These are phyloP conservation scores for Lagocephalus sceleratus DNA, from an alignment of 2,797 vertebrate genomes.

Conservation along the genomic window DNA sequence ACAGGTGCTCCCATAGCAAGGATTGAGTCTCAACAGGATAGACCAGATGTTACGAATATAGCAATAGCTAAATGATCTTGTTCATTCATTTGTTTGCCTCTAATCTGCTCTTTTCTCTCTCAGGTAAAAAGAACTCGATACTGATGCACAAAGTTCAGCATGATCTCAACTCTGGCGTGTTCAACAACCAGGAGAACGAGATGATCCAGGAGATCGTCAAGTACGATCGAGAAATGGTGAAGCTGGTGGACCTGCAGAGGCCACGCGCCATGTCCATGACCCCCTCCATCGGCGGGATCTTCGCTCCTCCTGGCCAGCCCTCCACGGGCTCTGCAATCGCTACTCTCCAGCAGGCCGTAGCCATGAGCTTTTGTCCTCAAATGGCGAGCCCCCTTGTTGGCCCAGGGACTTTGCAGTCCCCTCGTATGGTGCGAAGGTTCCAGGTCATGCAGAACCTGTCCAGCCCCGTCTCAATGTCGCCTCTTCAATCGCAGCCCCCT, in stretches of 20 bases:
- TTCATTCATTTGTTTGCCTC: conserved; percentile 23
- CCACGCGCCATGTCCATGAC: conserved; percentile 81
- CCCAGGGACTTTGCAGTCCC: conserved; percentile 82
- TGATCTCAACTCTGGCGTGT: conserved; percentile 92
- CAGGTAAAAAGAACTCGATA: conserved; percentile 97
- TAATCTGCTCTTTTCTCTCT: conserved; percentile 7
- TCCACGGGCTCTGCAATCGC: conserved; percentile 90
- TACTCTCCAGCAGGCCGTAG: conserved; percentile 93
- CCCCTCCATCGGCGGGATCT: conserved; percentile 79
- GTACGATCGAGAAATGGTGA: conserved; percentile 97
- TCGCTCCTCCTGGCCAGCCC: conserved; percentile 81
- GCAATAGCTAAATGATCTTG: conserved; percentile 27
- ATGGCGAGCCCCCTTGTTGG: conserved; percentile 86
- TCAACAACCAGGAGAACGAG: conserved; percentile 97
- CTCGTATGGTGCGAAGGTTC: conserved; percentile 86
- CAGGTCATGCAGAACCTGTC: conserved; percentile 84
- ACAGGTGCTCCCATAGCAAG: too few species aligned
- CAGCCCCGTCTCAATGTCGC: conserved; percentile 83
- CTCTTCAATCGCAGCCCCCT: conserved; percentile 77
- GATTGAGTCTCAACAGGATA: conserved; percentile 49
- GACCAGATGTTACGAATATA: conserved; percentile 56
- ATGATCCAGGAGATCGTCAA: conserved; percentile 99
- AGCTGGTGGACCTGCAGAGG: conserved; percentile 89
- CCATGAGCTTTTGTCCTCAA: conserved; percentile 98
- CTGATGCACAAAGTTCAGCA: conserved; percentile 97